A percentile compares a stretch with the other conserved stretches of the same genome.
Evolutionary conservation across 2,888 invertebrate species (phyloP).

Genomic region (Athalia circularis): DNA sequence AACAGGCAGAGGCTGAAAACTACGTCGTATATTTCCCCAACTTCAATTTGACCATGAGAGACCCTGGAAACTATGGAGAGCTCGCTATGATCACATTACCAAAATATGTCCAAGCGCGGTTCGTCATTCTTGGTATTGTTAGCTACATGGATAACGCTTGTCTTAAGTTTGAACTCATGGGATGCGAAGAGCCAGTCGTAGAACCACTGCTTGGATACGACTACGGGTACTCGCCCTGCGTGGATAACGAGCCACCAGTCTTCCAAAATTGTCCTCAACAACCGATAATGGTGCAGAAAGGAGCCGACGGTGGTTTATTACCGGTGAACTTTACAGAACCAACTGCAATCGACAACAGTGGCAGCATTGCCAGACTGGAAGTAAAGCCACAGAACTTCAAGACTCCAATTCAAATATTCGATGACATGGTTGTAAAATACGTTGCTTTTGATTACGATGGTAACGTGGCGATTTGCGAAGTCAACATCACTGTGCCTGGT

Average conservation of each 20-base stretch:
- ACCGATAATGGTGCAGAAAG: conserved; percentile 91
- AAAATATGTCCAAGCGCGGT: conserved; percentile 94
- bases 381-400: conserved; percentile 94
- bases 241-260: conserved; percentile 96
- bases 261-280: conserved; percentile 98
- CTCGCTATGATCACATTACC: conserved; percentile 96
- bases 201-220: conserved; percentile 94
- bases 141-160: conserved; percentile 98
- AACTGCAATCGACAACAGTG: conserved; percentile 95
- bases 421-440: conserved; percentile 95
- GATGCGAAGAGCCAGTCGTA: conserved; percentile 90
- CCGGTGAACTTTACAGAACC: conserved; percentile 96
- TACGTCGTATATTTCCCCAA: conserved; percentile 98
- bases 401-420: conserved; percentile 91
- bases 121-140: conserved; percentile 95
- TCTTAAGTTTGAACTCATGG: conserved; percentile 96
- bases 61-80: conserved; percentile 98
- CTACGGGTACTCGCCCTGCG: conserved; percentile 94
- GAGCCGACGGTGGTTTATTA: conserved; percentile 90
- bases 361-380: conserved; percentile 94
- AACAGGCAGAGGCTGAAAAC: conserved; percentile 94
- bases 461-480: conserved; percentile 97
- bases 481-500: conserved; percentile 93
- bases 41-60: conserved; percentile 94
- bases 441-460: conserved; percentile 98